Base-by-base conservation (phyloP, 2,888 invertebrate species). In the Lasiommata megera region DNA sequence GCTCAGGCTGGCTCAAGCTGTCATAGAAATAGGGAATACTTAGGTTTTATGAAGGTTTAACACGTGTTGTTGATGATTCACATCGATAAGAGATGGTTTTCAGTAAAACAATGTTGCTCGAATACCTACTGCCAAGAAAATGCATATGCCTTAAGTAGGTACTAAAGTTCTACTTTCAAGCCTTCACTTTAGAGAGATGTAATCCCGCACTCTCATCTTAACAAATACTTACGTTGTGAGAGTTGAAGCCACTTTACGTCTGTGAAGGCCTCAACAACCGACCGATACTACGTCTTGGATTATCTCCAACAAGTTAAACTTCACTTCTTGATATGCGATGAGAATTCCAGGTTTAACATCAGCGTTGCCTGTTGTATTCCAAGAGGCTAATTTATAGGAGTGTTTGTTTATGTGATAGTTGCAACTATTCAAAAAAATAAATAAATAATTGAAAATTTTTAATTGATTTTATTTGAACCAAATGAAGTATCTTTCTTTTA, bases 241-340 rank as follows among this genome's bases (percentile, higher is more conserved):
- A 18, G 23, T 43, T 23, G 23, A 43, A 12, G 23, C 23, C 23
- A 23, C 23, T 28, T 38, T 28, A 16, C 23, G 23, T 28, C 16
- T 34, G 17, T n/a, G n/a, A n/a, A 18, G 23, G 14, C 47, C 41
- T 51, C 11, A 46, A 34, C 31, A 38, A 40, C 38, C 52, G 41
- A 52, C 46, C 40, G 47, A 17, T 28, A 37, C 57, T 46, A 58
- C 55, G 48, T 54, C 31, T 61, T 61, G 58, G 61, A 61, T 48
- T 29, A 9, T 29, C 38, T 61, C 61, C 61, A 61, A 61, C 38
- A 52, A 51, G 54, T 55, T 17, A n/a, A 47, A 61, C 58, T 55
- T 47, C 55, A 48, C 31, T 54, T 46, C 51, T 54, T 55, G 58
- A 54, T 37, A 48, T 23, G 41, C 41, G 55, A 52, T 43, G 58